Percentiles rank a stretch among this genome's conserved stretches.
phyloP scores from a whole-genome alignment of 1,140 invertebrate genomes.

The Wiebesia pumilae region DNA sequence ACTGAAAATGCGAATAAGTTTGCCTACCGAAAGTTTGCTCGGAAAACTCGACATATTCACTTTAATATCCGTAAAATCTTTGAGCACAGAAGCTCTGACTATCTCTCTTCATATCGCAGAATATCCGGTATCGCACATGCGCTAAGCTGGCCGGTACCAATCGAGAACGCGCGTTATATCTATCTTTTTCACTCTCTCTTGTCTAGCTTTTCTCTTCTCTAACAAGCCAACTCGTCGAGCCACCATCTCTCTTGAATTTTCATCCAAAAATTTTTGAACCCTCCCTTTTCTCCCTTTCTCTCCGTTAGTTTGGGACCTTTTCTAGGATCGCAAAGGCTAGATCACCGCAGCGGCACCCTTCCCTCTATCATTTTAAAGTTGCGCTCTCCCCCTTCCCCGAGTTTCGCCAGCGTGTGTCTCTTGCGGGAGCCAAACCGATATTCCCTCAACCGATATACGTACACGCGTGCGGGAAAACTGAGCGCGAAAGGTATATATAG shows the following conservation, averaged over 20 bases:
- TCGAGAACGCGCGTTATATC: constrained; percentile 10
- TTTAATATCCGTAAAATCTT: no score
- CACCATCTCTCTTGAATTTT: background rate
- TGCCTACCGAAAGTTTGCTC: no score
- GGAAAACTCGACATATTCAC: no score
- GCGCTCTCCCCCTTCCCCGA: constrained; percentile 54
- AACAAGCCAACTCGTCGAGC: background rate
- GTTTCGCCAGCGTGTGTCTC: constrained; percentile 57
- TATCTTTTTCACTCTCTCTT: background rate
- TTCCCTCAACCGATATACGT: constrained; percentile 53
- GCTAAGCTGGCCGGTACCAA: background rate
- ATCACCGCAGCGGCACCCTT: constrained; percentile 58
- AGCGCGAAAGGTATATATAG: constrained; percentile 26
- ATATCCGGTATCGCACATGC: background rate
- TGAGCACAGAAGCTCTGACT: no score
- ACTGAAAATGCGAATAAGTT: no score
- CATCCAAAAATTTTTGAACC: constrained; percentile 52
- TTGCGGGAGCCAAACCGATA: constrained; percentile 51
- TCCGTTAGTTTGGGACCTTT: constrained; percentile 42
- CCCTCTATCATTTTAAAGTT: constrained; percentile 73
- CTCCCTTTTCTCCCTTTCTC: constrained; percentile 45
- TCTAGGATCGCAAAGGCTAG: constrained; percentile 46
- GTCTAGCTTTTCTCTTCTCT: background rate
- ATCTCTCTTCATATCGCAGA: no score
- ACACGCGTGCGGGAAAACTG: constrained; percentile 51